Percentiles rank a stretch among this genome's conserved stretches.
phyloP scores from a whole-genome alignment of 2,113 vertebrate genomes.

The Lagopus muta region DNA sequence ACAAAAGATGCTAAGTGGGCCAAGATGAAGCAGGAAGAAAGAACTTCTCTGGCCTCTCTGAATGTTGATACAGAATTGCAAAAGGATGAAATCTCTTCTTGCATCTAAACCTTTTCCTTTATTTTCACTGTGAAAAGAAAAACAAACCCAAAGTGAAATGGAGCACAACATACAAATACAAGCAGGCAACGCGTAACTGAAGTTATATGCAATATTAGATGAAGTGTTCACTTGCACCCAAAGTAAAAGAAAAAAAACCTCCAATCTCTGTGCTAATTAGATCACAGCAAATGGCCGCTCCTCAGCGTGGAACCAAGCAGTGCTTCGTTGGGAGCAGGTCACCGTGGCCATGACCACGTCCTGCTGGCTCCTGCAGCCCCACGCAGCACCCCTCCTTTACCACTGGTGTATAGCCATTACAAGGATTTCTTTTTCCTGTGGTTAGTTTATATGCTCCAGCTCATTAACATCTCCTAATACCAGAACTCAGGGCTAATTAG shows the following conservation, averaged over 20 bases:
- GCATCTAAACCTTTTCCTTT: not conserved
- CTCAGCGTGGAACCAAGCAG: not conserved
- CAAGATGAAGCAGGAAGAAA: not conserved
- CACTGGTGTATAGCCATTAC: not conserved
- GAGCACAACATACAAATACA: accelerated
- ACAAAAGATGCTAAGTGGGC: not conserved
- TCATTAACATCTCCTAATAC: conserved; percentile 76
- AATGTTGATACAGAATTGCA: not conserved
- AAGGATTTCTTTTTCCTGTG: conserved; percentile 38
- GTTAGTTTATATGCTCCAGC: conserved; percentile 74
- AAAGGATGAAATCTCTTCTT: not conserved
- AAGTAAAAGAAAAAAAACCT: not conserved
- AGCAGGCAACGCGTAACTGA: not conserved
- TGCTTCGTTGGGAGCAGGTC: not conserved
- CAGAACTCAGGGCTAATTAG: conserved; percentile 77
- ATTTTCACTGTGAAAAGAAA: not conserved
- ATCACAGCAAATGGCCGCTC: not conserved
- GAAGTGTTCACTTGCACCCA: not conserved
- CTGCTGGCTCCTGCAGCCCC: not conserved
- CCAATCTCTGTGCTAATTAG: not conserved
- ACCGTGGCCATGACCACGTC: not conserved
- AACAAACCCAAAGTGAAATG: not conserved
- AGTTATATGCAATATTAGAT: not conserved
- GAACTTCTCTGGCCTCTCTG: not conserved
- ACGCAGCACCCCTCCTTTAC: conserved; percentile 5